phyloP scores from a whole-genome alignment of 2,113 vertebrate species.

The Heptranchias perlo region DNA sequence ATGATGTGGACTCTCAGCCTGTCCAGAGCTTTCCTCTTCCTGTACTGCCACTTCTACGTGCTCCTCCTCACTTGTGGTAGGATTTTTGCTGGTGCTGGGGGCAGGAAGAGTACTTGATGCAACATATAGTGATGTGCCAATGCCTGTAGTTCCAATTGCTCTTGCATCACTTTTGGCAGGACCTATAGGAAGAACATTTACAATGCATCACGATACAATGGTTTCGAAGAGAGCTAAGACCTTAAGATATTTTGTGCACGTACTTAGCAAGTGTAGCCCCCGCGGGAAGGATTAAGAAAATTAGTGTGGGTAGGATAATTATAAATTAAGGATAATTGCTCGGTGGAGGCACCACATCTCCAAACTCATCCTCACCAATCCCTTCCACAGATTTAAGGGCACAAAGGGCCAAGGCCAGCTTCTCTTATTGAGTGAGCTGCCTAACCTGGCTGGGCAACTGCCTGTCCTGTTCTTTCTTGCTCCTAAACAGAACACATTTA shows the following conservation, averaged over 20 bases:
- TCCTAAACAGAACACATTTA: background rate
- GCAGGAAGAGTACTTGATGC: background rate
- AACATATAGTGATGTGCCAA: no score
- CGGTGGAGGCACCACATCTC: background rate
- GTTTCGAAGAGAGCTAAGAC: background rate
- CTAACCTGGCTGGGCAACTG: background rate
- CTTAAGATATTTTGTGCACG: background rate
- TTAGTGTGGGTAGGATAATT: background rate
- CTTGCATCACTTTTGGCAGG: background rate
- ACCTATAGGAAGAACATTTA: background rate
- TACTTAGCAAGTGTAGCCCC: background rate
- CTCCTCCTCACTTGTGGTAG: no score
- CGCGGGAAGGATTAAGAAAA: slow-evolving; percentile 3
- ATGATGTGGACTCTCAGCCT: no score
- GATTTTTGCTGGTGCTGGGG: no score
- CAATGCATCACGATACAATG: background rate
- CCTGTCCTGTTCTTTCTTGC: background rate
- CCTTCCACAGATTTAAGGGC: background rate
- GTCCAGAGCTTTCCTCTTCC: no score
- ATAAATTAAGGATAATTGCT: slow-evolving; percentile 2
- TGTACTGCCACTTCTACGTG: no score
- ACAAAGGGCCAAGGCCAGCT: background rate
- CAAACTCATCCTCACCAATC: background rate
- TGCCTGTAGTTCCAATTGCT: background rate
- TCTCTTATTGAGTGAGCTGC: background rate